A percentile compares a stretch with the other conserved stretches of the same genome.
These are phyloP conservation scores for Tragelaphus eurycerus DNA, from an alignment of 2,797 vertebrate species.

Conservation along the genomic window DNA sequence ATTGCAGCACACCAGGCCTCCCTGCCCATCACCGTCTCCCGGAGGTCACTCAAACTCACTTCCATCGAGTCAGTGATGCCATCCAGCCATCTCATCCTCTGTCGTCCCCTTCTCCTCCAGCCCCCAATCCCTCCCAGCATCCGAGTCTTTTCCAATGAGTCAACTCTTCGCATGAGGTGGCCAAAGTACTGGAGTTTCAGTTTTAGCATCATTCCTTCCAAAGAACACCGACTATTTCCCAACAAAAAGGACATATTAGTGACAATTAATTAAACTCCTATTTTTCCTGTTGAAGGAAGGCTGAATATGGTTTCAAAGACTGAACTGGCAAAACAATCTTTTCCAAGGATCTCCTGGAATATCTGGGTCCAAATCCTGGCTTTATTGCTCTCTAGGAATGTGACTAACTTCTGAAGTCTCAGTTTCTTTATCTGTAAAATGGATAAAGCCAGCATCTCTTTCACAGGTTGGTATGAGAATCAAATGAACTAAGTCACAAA, in stretches of 20 bases:
- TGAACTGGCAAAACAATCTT: not conserved
- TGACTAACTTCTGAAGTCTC: not conserved
- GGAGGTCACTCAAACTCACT: too few species aligned
- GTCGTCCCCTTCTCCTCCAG: too few species aligned
- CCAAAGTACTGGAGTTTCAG: too few species aligned
- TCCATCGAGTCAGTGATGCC: too few species aligned
- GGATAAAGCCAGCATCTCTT: not conserved
- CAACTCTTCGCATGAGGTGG: too few species aligned
- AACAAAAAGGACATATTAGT: not conserved
- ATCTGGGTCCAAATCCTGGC: not conserved
- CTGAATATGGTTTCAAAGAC: not conserved
- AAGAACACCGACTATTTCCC: not conserved
- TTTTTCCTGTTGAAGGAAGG: not conserved
- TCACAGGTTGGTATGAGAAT: not conserved
- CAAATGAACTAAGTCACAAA: not conserved
- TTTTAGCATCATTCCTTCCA: too few species aligned
- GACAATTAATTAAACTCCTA: not conserved
- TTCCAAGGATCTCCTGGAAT: not conserved
- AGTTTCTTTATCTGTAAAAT: not conserved
- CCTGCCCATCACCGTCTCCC: too few species aligned
- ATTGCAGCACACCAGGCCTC: too few species aligned
- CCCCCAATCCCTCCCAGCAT: too few species aligned
- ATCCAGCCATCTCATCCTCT: too few species aligned
- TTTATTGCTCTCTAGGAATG: not conserved
- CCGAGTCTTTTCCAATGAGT: too few species aligned